phyloP scores from a whole-genome alignment of 2,888 invertebrate genomes.

The Rhabditoides inermis region DNA sequence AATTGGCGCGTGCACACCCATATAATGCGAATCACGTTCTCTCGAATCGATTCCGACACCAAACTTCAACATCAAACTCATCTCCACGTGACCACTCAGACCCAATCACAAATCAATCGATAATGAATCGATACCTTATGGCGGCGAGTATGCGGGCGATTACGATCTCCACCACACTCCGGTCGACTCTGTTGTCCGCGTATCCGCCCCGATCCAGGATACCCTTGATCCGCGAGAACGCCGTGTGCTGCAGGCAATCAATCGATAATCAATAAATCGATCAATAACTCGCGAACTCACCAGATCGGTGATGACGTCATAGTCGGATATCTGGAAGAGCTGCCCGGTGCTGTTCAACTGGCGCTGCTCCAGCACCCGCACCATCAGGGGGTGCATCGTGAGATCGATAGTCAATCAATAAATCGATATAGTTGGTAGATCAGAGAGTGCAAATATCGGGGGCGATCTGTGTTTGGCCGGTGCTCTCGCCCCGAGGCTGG shows the following conservation, averaged over 20 bases:
- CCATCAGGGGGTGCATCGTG: conserved; percentile 78
- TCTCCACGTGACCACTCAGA: too few species aligned
- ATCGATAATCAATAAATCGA: background rate
- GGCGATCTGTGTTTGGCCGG: too few species aligned
- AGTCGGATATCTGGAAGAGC: conserved; percentile 77
- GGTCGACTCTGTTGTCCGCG: conserved; percentile 63
- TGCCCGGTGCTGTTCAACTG: conserved; percentile 83
- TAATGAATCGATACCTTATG: conserved; percentile 61
- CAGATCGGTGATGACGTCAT: conserved; percentile 72
- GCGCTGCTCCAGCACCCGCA: conserved; percentile 77
- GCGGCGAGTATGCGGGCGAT: conserved; percentile 81
- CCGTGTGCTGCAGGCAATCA: conserved; percentile 58
- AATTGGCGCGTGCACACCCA: too few species aligned
- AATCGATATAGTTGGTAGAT: too few species aligned
- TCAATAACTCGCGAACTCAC: conserved; percentile 11
- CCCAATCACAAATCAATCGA: background rate
- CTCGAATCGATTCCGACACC: background rate
- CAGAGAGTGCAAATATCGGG: too few species aligned
- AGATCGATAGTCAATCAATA: too few species aligned
- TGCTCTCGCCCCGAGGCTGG: too few species aligned
- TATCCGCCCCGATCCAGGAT: conserved; percentile 77
- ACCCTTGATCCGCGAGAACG: conserved; percentile 65
- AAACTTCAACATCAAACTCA: too few species aligned
- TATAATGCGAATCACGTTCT: too few species aligned
- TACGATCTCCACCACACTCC: conserved; percentile 88